These are phyloP conservation scores for Misgurnus anguillicaudatus DNA, from an alignment of 2,113 vertebrate species.

Conservation along the genomic window DNA sequence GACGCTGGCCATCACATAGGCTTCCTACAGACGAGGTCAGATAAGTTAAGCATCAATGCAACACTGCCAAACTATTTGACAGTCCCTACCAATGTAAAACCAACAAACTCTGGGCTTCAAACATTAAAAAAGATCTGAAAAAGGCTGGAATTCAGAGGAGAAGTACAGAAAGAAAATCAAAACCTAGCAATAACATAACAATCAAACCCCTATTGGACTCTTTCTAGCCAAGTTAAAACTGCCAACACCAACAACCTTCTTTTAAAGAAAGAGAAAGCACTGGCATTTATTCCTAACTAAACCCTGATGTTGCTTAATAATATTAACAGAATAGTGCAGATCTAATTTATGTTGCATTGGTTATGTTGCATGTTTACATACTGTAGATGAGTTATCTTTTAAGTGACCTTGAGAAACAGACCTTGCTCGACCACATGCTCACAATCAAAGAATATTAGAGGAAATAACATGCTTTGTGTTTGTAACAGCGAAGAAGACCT, in stretches of 20 bases:
- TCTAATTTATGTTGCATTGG: slow-evolving; percentile 8
- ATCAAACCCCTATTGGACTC: not conserved
- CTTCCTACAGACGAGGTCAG: slow-evolving; percentile 78
- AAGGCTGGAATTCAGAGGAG: not conserved
- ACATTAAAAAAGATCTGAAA: not conserved
- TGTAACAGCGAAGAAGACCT: not conserved
- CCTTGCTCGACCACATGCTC: slow-evolving; percentile 42
- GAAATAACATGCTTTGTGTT: slow-evolving; percentile 8
- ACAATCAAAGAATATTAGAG: slow-evolving; percentile 35
- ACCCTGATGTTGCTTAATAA: not conserved
- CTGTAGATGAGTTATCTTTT: slow-evolving; percentile 30
- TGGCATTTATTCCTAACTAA: not conserved
- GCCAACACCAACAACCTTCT: slow-evolving; percentile 24
- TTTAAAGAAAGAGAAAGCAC: not conserved
- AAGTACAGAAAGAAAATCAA: slow-evolving; percentile 1
- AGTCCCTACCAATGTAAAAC: not conserved
- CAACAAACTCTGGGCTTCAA: not conserved
- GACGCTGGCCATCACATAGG: slow-evolving; percentile 97
- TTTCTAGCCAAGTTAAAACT: not conserved
- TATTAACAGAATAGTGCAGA: slow-evolving; percentile 5
- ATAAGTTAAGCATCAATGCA: not conserved
- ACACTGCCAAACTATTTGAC: not conserved
- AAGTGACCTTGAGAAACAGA: slow-evolving; percentile 26
- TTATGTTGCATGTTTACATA: slow-evolving; percentile 34
- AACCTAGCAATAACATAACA: not conserved